Percentiles rank a stretch among this genome's conserved stretches.
Conservation (phyloP, 2,797 vertebrate species). For the Chelidonichthys spinosus region DNA sequence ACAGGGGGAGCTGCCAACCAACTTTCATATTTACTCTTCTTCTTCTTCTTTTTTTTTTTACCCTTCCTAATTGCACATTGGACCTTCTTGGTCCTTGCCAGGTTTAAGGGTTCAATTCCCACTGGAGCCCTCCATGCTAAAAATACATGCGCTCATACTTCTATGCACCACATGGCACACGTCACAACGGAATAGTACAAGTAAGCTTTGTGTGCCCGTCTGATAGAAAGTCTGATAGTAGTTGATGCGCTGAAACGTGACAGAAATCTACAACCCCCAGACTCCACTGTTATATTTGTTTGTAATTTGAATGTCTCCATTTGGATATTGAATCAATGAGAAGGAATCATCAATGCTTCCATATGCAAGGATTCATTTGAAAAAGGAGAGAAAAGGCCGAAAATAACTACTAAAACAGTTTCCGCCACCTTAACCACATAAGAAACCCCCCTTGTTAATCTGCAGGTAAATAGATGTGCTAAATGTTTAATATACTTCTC, state of each 20-base stretch:
- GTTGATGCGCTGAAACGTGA: constrained; percentile 1
- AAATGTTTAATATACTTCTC: constrained; percentile 49
- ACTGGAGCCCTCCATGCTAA: constrained; percentile 53
- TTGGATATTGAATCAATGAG: constrained; percentile 39
- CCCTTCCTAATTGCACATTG: background rate
- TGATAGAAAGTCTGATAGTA: constrained; percentile 18
- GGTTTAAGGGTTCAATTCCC: constrained; percentile 60
- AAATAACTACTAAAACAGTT: constrained; percentile 22
- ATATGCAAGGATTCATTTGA: constrained; percentile 12
- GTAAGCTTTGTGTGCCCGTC: constrained; percentile 47
- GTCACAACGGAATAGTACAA: constrained; percentile 21
- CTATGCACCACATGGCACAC: constrained; percentile 43
- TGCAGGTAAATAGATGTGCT: constrained; percentile 30
- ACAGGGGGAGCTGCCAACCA: background rate
- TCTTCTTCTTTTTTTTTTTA: background rate
- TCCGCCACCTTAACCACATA: background rate
- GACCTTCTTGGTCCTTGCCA: constrained; percentile 13
- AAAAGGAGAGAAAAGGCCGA: constrained; percentile 10
- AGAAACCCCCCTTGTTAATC: constrained; percentile 45
- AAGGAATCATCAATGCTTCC: constrained; percentile 12
- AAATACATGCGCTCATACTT: constrained; percentile 56
- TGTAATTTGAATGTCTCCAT: constrained; percentile 58
- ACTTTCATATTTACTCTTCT: background rate
- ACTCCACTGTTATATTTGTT: constrained; percentile 36
- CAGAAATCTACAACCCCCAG: background rate